Evolutionary conservation across 2,888 invertebrate genomes (phyloP).

Genomic region (Rotaria macrura): DNA sequence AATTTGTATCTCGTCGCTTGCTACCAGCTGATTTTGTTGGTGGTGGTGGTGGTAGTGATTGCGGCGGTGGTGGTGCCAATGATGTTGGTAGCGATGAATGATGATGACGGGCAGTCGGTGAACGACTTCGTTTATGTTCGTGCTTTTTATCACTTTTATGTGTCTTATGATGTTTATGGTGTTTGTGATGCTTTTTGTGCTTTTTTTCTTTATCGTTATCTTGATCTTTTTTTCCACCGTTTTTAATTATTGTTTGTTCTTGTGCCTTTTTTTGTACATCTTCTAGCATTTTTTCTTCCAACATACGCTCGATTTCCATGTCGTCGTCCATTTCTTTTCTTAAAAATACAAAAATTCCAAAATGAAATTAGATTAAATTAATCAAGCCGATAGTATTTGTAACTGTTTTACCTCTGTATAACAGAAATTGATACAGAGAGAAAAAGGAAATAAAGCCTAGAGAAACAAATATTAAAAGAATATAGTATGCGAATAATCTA

Average conservation of each 20-base stretch:
- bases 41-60: background rate
- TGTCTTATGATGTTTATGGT: background rate
- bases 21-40: background rate
- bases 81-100: background rate
- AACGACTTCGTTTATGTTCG: background rate
- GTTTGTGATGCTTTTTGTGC: background rate
- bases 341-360: background rate
- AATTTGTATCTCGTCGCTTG: background rate
- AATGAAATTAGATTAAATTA: background rate
- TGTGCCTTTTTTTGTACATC: background rate
- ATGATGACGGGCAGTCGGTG: background rate
- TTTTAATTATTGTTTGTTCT: constrained; percentile 4
- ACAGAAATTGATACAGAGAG: background rate
- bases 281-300: background rate
- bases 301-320: background rate
- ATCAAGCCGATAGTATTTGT: background rate
- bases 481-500: background rate
- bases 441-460: background rate
- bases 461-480: background rate
- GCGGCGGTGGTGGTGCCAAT: background rate
- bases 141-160: background rate
- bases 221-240: background rate
- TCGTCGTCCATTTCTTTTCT: background rate
- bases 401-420: background rate
- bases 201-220: background rate